Evolutionary conservation across 2,797 vertebrate genomes (phyloP), one percentile per base, ranked within the genome.

Genomic region (Gymnoscopelus microlampas): DNA sequence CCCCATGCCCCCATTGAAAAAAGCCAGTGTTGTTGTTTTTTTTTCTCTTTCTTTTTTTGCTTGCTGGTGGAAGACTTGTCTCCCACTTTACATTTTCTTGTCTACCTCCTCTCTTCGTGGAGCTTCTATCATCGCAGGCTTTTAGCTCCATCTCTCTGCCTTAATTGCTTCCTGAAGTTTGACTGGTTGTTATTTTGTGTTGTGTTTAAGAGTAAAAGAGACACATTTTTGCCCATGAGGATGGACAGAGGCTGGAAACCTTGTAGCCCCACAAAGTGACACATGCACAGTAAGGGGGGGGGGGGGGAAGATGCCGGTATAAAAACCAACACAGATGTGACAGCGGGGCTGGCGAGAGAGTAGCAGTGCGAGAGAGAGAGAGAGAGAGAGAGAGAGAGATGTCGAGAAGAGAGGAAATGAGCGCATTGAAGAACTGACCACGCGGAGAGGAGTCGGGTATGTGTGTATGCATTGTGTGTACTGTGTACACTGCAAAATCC

Each of bases 151-250:
- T 87, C 76, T 76, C 83, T 77, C 67, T 53, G 80, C 77, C 78
- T 89, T 91, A 88, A 91, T 89, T 89, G 87, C 88, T 90, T 90
- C 84, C 83, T 82, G 85, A 87, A 89, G 86, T 91, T 85, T 84
- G 73, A 68, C 58, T 35, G 74, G 74, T 85, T 85, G 70, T 68
- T 86, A 74, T 60, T 57, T 60, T 53, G 39, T 10, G 39, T 8
- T 44, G 39, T 44, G 39, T 61, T 80, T 80, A 68, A 70, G 62
- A 75, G 66, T 19, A 59, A 19, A 50, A 50, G 57, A 51, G 48
- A 73, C 61, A 12, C 7, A 56, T 76, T 73, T 60, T 61, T 64
- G 64, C 69, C 64, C 9, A 47, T 68, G 59, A 61, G 23, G 61
- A 51, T 26, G 61, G 72, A 23, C 58, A 19, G 49, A 54, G 11